A percentile compares a stretch with the other conserved stretches of the same genome.
These are phyloP conservation scores for Hyppa rectilinea DNA, from an alignment of 2,888 invertebrate genomes.

Conservation along the genomic window DNA sequence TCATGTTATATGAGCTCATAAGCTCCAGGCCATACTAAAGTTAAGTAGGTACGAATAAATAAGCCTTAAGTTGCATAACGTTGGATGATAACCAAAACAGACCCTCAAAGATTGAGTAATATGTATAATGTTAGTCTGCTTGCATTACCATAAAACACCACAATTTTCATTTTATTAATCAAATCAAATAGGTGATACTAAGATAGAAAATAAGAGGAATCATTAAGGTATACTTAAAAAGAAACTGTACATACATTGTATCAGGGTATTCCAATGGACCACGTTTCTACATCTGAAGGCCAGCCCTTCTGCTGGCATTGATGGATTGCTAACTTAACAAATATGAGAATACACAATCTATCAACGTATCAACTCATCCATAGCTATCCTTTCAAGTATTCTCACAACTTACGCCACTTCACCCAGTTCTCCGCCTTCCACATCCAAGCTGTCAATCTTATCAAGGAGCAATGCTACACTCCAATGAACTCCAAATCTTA, in stretches of 20 bases:
- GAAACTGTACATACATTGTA: neutral
- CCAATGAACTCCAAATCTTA: slow-evolving; percentile 18
- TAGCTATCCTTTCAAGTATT: neutral
- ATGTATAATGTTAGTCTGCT: neutral
- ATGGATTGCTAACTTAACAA: no score
- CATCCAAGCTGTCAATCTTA: slow-evolving; percentile 29
- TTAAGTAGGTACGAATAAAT: slow-evolving; percentile 12
- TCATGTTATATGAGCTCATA: slow-evolving; percentile 12
- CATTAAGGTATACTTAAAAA: neutral
- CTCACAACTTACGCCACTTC: slow-evolving; percentile 7
- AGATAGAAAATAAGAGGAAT: no score
- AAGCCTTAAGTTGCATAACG: slow-evolving; percentile 26
- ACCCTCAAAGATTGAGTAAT: neutral
- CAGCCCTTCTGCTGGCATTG: no score
- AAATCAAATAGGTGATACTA: no score
- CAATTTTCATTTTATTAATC: neutral
- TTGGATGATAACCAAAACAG: neutral
- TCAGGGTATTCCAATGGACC: neutral
- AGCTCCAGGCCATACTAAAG: slow-evolving; percentile 42
- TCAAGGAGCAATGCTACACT: slow-evolving; percentile 30
- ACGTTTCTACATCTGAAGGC: no score
- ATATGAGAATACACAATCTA: no score
- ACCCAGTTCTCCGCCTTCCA: neutral
- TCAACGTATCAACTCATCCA: neutral
- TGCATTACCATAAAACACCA: neutral